phyloP scores from a whole-genome alignment of 2,113 vertebrate species.

The Nycticryphes semicollaris region DNA sequence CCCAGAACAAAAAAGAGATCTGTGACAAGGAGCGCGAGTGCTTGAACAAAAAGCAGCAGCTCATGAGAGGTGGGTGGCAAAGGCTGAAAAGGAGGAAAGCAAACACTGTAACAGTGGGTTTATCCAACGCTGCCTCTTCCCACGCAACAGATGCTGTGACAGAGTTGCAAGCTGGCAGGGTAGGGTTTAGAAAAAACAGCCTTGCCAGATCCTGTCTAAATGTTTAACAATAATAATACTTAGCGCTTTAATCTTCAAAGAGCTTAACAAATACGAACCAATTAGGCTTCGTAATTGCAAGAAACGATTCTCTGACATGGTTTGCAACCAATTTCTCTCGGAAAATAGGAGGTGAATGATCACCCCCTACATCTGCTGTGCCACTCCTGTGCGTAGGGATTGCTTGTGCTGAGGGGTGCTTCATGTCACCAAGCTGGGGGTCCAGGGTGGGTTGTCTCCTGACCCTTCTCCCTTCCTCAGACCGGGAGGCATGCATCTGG shows the following conservation, averaged over 20 bases:
- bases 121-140: conserved; percentile 23
- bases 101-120: neutral
- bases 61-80: conserved; percentile 84
- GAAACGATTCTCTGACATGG: neutral
- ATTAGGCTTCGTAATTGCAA: conserved; percentile 48
- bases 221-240: conserved; percentile 65
- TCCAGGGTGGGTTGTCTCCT: neutral
- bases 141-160: conserved; percentile 40
- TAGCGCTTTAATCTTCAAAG: conserved; percentile 35
- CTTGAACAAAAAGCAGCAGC: conserved; percentile 88
- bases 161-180: conserved; percentile 21
- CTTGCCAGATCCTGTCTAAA: conserved; percentile 55
- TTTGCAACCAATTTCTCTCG: neutral
- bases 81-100: neutral
- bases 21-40: conserved; percentile 87
- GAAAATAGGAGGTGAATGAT: neutral
- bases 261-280: conserved; percentile 35
- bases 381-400: neutral
- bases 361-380: neutral
- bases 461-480: conserved; percentile 62
- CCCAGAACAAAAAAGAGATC: conserved; percentile 88
- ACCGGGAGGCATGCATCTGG: conserved; percentile 87
- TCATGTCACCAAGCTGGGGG: neutral
- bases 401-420: neutral
- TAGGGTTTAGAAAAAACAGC: conserved; percentile 21